These are phyloP conservation scores for Eupsilia transversa DNA, from an alignment of 2,888 invertebrate genomes.

Conservation along the genomic window DNA sequence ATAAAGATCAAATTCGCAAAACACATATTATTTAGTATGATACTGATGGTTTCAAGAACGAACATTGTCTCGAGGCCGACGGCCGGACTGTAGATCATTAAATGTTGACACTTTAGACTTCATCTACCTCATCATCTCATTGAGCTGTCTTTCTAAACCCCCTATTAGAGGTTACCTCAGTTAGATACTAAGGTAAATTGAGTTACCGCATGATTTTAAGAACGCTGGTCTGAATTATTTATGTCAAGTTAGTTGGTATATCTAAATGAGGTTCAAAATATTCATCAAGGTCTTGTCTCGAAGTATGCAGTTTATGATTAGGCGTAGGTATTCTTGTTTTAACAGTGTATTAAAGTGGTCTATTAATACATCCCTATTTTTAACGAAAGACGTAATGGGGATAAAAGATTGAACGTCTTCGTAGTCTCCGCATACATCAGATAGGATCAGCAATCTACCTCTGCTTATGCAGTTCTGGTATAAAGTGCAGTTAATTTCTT, in stretches of 20 bases:
- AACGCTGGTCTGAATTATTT: not conserved
- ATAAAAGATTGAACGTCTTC: not conserved
- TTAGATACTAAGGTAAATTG: not conserved
- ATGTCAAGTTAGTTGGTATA: constrained; percentile 19
- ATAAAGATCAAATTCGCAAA: too few relatives aligned
- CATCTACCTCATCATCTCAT: not conserved
- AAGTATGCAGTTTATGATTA: constrained; percentile 29
- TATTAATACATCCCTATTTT: not conserved
- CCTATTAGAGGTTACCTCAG: not conserved
- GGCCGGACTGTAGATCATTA: not conserved
- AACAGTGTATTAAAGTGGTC: not conserved
- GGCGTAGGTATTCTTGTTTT: constrained; percentile 31
- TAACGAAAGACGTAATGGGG: not conserved
- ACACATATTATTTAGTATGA: too few relatives aligned
- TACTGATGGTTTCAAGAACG: too few relatives aligned
- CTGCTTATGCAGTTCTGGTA: not conserved
- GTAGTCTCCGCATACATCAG: not conserved
- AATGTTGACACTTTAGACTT: not conserved
- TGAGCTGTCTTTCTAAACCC: not conserved
- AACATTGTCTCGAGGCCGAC: too few relatives aligned
- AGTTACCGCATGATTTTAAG: not conserved
- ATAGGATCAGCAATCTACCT: not conserved
- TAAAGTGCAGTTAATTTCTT: not conserved
- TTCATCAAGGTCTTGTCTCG: constrained; percentile 33
- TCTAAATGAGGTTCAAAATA: constrained; percentile 35